Percentiles rank a stretch among this genome's conserved stretches.
phyloP scores from a whole-genome alignment of 2,797 vertebrate genomes.

The Alfaro cultratus region DNA sequence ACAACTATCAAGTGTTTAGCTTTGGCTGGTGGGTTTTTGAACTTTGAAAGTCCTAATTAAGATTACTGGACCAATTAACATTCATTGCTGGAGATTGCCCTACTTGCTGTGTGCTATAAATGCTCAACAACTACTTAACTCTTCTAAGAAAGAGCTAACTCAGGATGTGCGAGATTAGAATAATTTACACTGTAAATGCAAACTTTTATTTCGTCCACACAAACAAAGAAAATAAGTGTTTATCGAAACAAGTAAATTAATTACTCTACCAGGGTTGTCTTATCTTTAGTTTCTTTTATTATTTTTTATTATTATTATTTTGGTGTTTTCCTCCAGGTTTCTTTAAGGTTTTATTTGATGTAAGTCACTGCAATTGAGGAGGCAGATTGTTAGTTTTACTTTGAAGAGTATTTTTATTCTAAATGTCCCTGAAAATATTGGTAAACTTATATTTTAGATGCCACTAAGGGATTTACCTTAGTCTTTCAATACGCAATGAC shows the following conservation, averaged over 20 bases:
- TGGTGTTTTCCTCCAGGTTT: constrained; percentile 9
- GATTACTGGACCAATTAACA: constrained; percentile 58
- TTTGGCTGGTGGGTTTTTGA: constrained; percentile 29
- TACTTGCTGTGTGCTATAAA: constrained; percentile 43
- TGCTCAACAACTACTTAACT: constrained; percentile 65
- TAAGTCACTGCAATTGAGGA: background rate
- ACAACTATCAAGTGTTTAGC: constrained; percentile 6
- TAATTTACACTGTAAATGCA: constrained; percentile 36
- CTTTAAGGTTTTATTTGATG: background rate
- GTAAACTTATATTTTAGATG: background rate
- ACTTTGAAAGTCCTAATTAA: constrained; percentile 59
- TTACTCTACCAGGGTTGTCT: background rate
- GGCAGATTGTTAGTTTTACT: constrained; percentile 13
- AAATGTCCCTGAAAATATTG: background rate
- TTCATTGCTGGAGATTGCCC: constrained; percentile 47
- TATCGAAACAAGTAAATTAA: constrained; percentile 1
- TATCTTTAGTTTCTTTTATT: background rate
- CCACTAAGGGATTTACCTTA: background rate
- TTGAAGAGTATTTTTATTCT: background rate
- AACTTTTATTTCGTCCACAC: constrained; percentile 20
- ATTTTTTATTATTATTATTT: too few species aligned
- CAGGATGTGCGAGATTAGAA: constrained; percentile 21
- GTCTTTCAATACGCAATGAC: background rate
- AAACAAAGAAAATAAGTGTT: constrained; percentile 3
- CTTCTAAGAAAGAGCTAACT: constrained; percentile 47